phyloP scores from a whole-genome alignment of 2,797 vertebrate genomes.

The Remorina albescens region DNA sequence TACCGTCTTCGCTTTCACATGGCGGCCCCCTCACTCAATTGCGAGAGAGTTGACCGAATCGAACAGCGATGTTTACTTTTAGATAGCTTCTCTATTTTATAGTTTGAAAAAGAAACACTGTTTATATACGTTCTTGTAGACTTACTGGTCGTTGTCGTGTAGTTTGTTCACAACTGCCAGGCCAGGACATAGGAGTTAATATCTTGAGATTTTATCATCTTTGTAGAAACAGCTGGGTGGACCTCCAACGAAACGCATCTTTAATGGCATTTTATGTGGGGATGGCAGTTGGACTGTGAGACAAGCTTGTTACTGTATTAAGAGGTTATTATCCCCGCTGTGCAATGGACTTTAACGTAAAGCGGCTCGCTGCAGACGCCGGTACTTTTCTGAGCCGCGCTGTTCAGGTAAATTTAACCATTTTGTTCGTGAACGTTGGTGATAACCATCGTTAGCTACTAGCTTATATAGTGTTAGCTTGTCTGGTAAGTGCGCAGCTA shows the following conservation, averaged over 20 bases:
- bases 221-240: conserved; percentile 80
- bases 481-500: conserved; percentile 29
- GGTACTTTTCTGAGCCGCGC: conserved; percentile 95
- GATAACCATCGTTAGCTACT: conserved; percentile 50
- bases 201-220: conserved; percentile 57
- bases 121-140: background rate
- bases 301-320: conserved; percentile 2
- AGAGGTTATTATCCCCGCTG: conserved; percentile 6
- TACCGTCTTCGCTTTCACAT: conserved; percentile 8
- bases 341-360: conserved; percentile 96
- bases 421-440: conserved; percentile 36
- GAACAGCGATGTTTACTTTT: background rate
- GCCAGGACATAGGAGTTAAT: background rate
- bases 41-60: background rate
- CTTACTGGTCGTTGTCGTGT: background rate
- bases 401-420: conserved; percentile 87
- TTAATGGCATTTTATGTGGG: conserved; percentile 69
- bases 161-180: background rate
- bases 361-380: conserved; percentile 94
- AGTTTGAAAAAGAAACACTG: no score
- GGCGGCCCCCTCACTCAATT: background rate
- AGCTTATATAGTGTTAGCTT: conserved; percentile 59
- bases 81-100: background rate
- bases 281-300: conserved; percentile 61
- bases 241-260: conserved; percentile 65